Evolutionary conservation across 2,797 vertebrate genomes (phyloP), one percentile per base, ranked within the genome.

Genomic region (Melanotaenia parkinsoni): DNA sequence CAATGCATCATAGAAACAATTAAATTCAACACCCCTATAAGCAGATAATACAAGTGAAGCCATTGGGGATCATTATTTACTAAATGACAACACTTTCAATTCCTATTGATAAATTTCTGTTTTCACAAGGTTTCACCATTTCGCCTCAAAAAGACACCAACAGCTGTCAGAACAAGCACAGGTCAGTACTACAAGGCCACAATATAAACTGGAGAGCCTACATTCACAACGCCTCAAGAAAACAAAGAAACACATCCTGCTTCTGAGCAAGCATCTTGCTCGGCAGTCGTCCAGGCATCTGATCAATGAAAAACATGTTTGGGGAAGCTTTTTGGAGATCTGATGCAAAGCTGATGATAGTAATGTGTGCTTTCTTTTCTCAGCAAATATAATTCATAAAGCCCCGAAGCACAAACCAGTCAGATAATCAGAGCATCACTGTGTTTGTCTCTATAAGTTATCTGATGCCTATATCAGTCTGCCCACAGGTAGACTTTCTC

Each of bases 261-360:
- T 30, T 73, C 32, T 72, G 68, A 84, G 50, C 10, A 32, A 76
- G 67, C 75, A 70, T 57, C 80, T 61, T 56, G 59, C 62, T 53
- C 53, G 79, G 86, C 81, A 72, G 56, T 11, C 51, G 61, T 90
- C 82, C 84, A 84, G 82, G 72, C 13, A 11, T 4, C 83, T 87
- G 91, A 92, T 93, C 90, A 81, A 88, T 93, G 86, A 74, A 54
- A 67, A 83, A 62, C 65, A 68, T 71, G 76, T 79, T 69, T 73
- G 47, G 62, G 32, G 74, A 73, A 67, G 77, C 73, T 77, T 83
- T 82, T 88, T 66, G 81, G 74, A 80, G 78, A 85, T 75, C 8
- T 40, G 66, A 80, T 84, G 37, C 38, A 26, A 45, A 8, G 77
- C 74, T 67, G 81, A 61, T 62, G 61, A 58, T 71, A 72, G 53